Evolutionary conservation across 2,888 invertebrate species (phyloP).

Genomic region (Linnaemya tessellans): DNA sequence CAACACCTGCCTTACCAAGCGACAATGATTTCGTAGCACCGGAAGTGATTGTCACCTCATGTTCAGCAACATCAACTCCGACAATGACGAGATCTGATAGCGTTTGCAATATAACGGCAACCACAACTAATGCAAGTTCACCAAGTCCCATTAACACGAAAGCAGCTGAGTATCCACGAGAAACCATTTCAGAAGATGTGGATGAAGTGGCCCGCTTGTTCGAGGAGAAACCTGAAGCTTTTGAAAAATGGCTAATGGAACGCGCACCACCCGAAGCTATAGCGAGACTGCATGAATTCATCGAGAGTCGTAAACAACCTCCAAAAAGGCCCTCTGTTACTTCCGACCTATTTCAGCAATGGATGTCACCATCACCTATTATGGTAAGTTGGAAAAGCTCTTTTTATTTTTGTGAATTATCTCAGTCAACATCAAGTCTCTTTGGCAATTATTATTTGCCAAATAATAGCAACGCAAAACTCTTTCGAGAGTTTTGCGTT

Average conservation of each 20-base stretch:
- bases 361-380: slow-evolving; percentile 91
- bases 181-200: slow-evolving; percentile 79
- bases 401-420: not conserved
- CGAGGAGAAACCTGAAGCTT: slow-evolving; percentile 87
- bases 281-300: slow-evolving; percentile 85
- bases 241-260: slow-evolving; percentile 91
- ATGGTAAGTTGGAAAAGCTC: slow-evolving; percentile 84
- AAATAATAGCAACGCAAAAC: too few relatives aligned
- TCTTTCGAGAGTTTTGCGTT: too few relatives aligned
- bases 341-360: slow-evolving; percentile 92
- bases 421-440: too few relatives aligned
- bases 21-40: slow-evolving; percentile 44
- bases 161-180: slow-evolving; percentile 41
- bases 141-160: slow-evolving; percentile 25
- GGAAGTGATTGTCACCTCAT: slow-evolving; percentile 51
- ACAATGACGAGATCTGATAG: slow-evolving; percentile 47
- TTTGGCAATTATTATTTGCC: too few relatives aligned
- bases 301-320: slow-evolving; percentile 84
- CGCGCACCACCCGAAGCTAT: slow-evolving; percentile 88
- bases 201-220: slow-evolving; percentile 83
- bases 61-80: slow-evolving; percentile 45
- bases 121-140: slow-evolving; percentile 25
- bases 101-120: slow-evolving; percentile 21
- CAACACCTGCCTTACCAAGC: slow-evolving; percentile 57
- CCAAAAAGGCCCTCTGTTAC: slow-evolving; percentile 90